Conservation (phyloP, 2,888 invertebrate genomes). For the Microctonus aethiopoides region DNA sequence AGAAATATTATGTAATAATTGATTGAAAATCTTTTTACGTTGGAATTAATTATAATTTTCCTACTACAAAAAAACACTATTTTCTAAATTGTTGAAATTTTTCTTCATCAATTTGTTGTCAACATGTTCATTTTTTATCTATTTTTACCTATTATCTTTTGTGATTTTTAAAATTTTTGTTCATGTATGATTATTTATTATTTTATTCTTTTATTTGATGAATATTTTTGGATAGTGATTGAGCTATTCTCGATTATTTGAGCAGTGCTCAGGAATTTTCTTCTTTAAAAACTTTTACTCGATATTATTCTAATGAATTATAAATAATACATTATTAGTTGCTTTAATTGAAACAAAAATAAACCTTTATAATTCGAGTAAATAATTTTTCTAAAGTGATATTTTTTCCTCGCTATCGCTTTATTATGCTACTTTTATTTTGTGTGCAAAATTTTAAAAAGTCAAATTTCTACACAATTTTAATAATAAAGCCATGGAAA, state of each 20-base stretch:
- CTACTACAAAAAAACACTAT: no score
- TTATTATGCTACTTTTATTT: neutral
- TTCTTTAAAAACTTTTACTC: neutral
- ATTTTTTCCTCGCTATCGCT: neutral
- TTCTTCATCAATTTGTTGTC: constrained; percentile 5
- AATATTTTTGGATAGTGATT: neutral
- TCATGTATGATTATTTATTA: neutral
- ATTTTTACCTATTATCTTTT: constrained; percentile 17
- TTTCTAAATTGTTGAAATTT: no score
- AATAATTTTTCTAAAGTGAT: constrained; percentile 8
- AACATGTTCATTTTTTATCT: neutral
- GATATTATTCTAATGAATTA: neutral
- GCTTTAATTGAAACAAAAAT: neutral
- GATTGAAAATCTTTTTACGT: no score
- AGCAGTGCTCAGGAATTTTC: neutral
- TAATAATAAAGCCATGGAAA: neutral
- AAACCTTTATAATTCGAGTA: neutral
- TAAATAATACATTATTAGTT: neutral
- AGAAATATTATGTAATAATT: no score
- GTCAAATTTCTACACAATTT: no score
- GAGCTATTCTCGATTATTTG: neutral
- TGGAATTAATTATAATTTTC: no score
- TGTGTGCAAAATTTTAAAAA: neutral
- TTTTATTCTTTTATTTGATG: neutral
- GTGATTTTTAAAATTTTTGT: neutral